A percentile compares a stretch with the other conserved stretches of the same genome.
phyloP scores from a whole-genome alignment of 2,797 vertebrate genomes.

The Glossophaga mutica region DNA sequence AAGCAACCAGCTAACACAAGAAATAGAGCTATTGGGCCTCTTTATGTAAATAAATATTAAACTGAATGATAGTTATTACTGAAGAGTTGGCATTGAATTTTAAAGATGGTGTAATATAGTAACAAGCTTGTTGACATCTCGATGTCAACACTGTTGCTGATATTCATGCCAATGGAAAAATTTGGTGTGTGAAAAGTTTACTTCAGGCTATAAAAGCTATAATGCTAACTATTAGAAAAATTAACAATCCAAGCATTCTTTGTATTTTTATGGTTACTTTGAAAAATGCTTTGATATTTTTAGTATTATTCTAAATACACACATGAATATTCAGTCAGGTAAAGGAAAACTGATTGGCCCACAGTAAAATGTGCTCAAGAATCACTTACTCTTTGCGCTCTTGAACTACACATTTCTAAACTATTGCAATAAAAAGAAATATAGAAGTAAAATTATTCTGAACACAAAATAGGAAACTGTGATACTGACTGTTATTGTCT shows the following conservation, averaged over 20 bases:
- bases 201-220: neutral
- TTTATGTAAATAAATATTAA: neutral
- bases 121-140: neutral
- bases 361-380: neutral
- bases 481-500: constrained; percentile 13
- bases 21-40: neutral
- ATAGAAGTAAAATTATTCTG: neutral
- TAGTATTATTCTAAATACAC: neutral
- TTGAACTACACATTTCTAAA: neutral
- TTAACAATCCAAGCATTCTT: neutral
- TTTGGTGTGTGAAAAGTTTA: neutral
- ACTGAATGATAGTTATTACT: neutral
- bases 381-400: neutral
- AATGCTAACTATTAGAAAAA: neutral
- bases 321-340: neutral
- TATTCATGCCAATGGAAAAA: neutral
- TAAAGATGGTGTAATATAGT: neutral
- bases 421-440: neutral
- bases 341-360: neutral
- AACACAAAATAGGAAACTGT: neutral
- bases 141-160: neutral
- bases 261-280: neutral
- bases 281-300: neutral
- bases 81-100: neutral
- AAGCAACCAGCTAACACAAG: neutral